Base-by-base conservation (phyloP, 2,797 vertebrate genomes). In the Liparis tanakae region DNA sequence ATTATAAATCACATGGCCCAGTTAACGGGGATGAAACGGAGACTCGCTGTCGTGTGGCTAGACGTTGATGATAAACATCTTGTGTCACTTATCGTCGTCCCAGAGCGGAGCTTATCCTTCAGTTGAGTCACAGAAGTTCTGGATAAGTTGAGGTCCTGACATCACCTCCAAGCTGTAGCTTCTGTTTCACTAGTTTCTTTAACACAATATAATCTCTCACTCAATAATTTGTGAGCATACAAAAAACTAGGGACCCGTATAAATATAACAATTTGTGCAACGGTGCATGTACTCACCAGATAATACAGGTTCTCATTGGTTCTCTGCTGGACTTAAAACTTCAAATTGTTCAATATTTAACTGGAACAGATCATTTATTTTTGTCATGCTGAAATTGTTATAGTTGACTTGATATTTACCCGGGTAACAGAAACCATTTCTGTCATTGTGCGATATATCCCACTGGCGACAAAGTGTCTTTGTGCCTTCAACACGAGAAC, bases 11-110 rank as follows among this genome's bases (percentile, higher is more conserved):
- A 62, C 61, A 51, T 54, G 54, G 41, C 57, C 48, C 0, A 7
- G 36, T 56, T 20, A 50, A 76, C 62, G 63, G 50, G 59, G 78
- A 82, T 63, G 64, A 74, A 79, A 70, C 82, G 34, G 68, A 75
- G 61, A 41, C 36, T 54, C 20, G 12, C 57, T 70, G 75, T 72
- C 44, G 64, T 74, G 60, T 72, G 75, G 73, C 44, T 14, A 79
- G 43, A 81, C 63, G 41, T 15, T 22, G 72, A 70, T 79, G 67
- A 84, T 74, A 63, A 86, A 76, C 58, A 60, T 67, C 78, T 70
- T 72, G 13, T 20, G 69, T 67, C 76, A 68, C 39, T 78, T 78
- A 46, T 74, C 67, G 76, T 80, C 64, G 37, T 79, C 68, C 63
- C 50, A 58, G 60, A 79, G 72, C 54, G 67, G 57, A 70, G 59